Evolutionary conservation across 1,140 invertebrate species (phyloP).

Genomic region (Bursaphelenchus mucronatus): DNA sequence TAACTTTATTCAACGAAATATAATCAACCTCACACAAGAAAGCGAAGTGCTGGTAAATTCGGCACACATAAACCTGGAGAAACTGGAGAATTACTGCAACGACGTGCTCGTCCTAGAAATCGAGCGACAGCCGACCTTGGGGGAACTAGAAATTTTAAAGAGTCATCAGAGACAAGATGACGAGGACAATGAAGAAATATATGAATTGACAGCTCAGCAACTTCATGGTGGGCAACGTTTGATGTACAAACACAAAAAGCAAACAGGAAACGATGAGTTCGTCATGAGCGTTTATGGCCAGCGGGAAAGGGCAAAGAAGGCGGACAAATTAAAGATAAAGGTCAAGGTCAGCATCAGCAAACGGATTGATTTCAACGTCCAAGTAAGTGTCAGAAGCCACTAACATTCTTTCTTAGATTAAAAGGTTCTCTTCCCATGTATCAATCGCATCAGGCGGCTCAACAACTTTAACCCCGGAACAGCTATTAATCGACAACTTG

Average conservation of each 20-base stretch:
- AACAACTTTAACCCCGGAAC: slow-evolving; percentile 22
- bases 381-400: slow-evolving; percentile 13
- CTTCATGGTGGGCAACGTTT: slow-evolving; percentile 43
- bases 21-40: slow-evolving; percentile 18
- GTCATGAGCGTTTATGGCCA: slow-evolving; percentile 33
- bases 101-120: slow-evolving; percentile 41
- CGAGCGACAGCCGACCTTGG: slow-evolving; percentile 22
- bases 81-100: slow-evolving; percentile 27
- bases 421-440: slow-evolving; percentile 39
- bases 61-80: slow-evolving; percentile 37
- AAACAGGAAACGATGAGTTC: slow-evolving; percentile 33
- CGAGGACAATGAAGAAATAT: slow-evolving; percentile 14
- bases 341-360: neutral
- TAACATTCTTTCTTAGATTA: slow-evolving; percentile 30
- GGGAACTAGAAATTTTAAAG: slow-evolving; percentile 26
- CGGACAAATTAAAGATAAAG: slow-evolving; percentile 22
- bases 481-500: slow-evolving; percentile 23
- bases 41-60: slow-evolving; percentile 35
- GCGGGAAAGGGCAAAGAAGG: slow-evolving; percentile 17
- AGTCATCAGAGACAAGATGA: neutral
- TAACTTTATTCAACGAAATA: slow-evolving; percentile 20
- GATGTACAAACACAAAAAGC: slow-evolving; percentile 33
- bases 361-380: slow-evolving; percentile 12
- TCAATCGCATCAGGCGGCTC: slow-evolving; percentile 48
- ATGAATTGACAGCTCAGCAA: slow-evolving; percentile 28